Base-by-base conservation (phyloP, 1,140 invertebrate species). In the Zaprionus inermis region DNA sequence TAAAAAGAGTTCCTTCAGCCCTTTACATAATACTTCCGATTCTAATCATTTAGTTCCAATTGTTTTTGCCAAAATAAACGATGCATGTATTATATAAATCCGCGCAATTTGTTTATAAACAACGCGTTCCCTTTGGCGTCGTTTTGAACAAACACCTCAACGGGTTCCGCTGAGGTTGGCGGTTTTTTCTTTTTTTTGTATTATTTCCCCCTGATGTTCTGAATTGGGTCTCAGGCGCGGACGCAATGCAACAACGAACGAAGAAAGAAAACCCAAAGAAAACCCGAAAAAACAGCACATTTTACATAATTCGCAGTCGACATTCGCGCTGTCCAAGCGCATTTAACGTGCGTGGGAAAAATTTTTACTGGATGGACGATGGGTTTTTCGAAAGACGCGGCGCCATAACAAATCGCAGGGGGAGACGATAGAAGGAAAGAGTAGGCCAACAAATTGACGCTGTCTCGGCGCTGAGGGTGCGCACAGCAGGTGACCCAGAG, bases 241-340 rank as follows among this genome's bases (percentile, higher is more conserved):
- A 46, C 52, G 49, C 55, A 66, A 60, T 36, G 36, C 49, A 71
- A 12, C 24, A 71, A 38, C 24, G 34, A 52, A 20, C 46, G 24
- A 14, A 54, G 18, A 66, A 67, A 64, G 68, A 65, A 70, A 84
- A 69, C 12, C 30, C 18, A 57, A 61, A 49, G 20, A 57, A 56
- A 63, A 46, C 41, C 34, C 20, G 24, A 55, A 70, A 63, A 52
- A 74, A 81, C 76, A 88, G 82, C 70, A 12, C 57, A 86, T 79
- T 86, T 86, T 86, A 86, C 83, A 86, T 88, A 86, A 86, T 86
- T 88, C 66, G 68, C 76, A 38, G n/a, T n/a, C n/a, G n/a, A 65
- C 76, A 44, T n/a, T 44, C n/a, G 38, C 46, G 76, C 65, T 70
- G 51, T 24, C 41, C 49, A 64, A 85, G 82, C 83, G 41, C 56